Base-by-base conservation (phyloP, 2,888 invertebrate genomes). In the Watsonalla binaria region DNA sequence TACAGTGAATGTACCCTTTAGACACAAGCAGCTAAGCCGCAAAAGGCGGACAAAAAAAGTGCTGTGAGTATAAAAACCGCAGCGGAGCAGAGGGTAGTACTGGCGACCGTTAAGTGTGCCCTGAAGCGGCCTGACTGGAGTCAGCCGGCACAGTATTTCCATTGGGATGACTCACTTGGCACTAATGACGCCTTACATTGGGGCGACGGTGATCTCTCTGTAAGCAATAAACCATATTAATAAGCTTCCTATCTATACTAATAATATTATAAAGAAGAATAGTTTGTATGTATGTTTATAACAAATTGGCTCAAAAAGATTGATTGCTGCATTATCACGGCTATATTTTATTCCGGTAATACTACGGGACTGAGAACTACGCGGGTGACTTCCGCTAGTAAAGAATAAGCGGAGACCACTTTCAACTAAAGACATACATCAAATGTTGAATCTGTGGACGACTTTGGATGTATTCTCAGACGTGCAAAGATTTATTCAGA, bases 91-190 rank as follows among this genome's bases (percentile, higher is more conserved):
- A 68, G 78, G 49, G 80, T 80, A 2, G 84, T 82, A 0, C 56
- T 93, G 11, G 92, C 92, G 0, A 86, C 84, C 6, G 84, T 93
- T 53, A 80, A 70, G 53, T 92, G 92, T 58, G 65, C 82, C 0
- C 77, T 93, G 11, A 78, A 70, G 51, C 70, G 62, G 7, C 82
- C 88, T 0, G 92, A 92, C 68, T 93, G 93, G 93, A 92, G 91
- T 54, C 92, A 92, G 48, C 67, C 78, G 0, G 82, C 82, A 0
- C 84, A 92, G 52, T 92, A 92, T 65, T 93, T 91, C 70, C 91
- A 91, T 65, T 93, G 93, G 93, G 91, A 92, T 39, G 86, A 89
- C 61, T 78, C 89, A n/a, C 74, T 92, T 6, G 79, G 67, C 11
- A 84, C 86, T 24, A 63, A 76, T 8, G 80, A 88, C 5, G 90